Percentiles rank a stretch among this genome's conserved stretches.
Conservation (phyloP, 2,888 invertebrate species). For the Zygogramma bicolorata region DNA sequence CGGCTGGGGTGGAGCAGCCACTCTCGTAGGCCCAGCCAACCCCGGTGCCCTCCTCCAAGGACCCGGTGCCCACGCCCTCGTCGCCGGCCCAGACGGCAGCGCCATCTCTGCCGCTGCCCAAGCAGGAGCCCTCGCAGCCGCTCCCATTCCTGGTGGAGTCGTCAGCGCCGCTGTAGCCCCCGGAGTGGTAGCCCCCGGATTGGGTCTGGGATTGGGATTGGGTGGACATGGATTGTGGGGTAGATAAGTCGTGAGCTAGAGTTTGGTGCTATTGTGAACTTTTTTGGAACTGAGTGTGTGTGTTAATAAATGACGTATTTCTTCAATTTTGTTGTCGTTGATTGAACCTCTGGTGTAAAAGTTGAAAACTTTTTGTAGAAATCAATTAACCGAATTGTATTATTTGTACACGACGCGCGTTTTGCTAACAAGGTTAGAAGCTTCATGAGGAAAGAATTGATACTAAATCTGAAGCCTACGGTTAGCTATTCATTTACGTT, state of each 20-base stretch:
- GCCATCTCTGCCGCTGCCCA: slow-evolving; percentile 66
- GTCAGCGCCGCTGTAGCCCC: slow-evolving; percentile 59
- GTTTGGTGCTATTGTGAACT: neutral
- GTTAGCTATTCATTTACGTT: no score
- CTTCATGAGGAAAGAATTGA: no score
- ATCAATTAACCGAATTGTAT: no score
- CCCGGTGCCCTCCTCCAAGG: slow-evolving; percentile 59
- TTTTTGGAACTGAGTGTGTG: neutral
- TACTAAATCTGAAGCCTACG: no score
- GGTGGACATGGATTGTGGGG: slow-evolving; percentile 45
- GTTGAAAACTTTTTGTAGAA: no score
- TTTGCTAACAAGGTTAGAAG: no score
- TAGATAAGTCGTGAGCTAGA: slow-evolving; percentile 15
- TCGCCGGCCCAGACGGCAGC: slow-evolving; percentile 64
- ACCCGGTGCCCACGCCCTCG: slow-evolving; percentile 55
- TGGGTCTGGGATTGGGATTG: slow-evolving; percentile 32
- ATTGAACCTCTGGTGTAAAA: no score
- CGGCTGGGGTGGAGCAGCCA: slow-evolving; percentile 51
- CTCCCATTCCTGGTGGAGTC: slow-evolving; percentile 61
- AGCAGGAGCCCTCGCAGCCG: slow-evolving; percentile 63
- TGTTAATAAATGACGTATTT: slow-evolving; percentile 19
- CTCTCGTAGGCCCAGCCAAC: slow-evolving; percentile 57
- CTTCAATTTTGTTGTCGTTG: neutral
- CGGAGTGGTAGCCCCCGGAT: slow-evolving; percentile 50
- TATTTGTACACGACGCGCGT: no score